Evolutionary conservation across 2,113 vertebrate genomes (phyloP).

Genomic region (Dromiciops gliroides): DNA sequence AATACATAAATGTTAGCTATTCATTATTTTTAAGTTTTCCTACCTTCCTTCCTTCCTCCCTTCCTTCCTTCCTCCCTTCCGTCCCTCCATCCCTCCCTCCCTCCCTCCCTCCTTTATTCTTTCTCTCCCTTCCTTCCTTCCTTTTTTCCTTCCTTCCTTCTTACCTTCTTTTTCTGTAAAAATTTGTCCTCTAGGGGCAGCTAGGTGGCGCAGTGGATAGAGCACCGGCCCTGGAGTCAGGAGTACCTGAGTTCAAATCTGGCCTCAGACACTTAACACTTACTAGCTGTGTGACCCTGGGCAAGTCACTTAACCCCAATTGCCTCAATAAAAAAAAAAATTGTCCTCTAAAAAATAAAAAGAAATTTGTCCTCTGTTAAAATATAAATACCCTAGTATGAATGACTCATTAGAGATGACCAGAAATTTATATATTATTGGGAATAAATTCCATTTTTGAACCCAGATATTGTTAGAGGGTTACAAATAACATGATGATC

Average conservation of each 20-base stretch:
- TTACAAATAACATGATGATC: background rate
- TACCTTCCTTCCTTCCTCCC: background rate
- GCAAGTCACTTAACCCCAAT: no score
- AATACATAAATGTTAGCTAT: no score
- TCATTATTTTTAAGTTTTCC: background rate
- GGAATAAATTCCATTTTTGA: no score
- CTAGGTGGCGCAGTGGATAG: no score
- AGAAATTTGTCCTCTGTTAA: background rate
- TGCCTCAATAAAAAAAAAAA: no score
- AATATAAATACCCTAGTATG: background rate
- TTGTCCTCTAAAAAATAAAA: no score
- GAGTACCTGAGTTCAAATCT: no score
- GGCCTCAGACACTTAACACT: no score
- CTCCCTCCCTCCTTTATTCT: background rate
- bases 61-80: background rate
- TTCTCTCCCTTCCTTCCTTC: background rate
- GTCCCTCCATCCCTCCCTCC: background rate
- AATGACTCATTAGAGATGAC: no score
- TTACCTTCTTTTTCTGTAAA: background rate
- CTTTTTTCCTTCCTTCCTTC: background rate
- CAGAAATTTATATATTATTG: no score
- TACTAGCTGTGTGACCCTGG: no score
- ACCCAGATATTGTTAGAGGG: background rate
- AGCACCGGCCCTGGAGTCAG: no score
- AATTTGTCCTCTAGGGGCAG: background rate